These are phyloP conservation scores for Peromyscus californicus DNA, from an alignment of 2,113 vertebrate genomes.

Conservation along the genomic window DNA sequence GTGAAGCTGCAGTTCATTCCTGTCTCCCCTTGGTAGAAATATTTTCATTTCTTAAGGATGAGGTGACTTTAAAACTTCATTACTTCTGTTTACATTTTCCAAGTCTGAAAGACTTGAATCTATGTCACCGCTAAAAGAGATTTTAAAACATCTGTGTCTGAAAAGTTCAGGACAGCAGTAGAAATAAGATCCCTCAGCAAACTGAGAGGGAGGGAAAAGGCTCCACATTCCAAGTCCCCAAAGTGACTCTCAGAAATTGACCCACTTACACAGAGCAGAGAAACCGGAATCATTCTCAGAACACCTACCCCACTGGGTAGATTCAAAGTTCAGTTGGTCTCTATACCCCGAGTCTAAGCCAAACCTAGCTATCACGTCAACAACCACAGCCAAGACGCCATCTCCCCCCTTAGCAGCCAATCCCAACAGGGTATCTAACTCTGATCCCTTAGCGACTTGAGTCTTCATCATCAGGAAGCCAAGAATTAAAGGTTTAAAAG, in stretches of 20 bases:
- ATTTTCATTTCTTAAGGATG: constrained; percentile 48
- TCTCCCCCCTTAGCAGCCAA: neutral
- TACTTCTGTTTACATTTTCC: constrained; percentile 14
- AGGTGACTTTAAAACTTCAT: neutral
- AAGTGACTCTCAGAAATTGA: neutral
- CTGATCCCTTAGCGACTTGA: neutral
- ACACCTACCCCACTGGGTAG: neutral
- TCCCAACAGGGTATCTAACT: neutral
- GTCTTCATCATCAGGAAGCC: neutral
- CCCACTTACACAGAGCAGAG: neutral
- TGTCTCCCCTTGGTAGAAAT: neutral
- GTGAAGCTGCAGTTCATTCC: neutral
- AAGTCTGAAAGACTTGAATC: constrained; percentile 15
- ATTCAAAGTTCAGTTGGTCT: neutral
- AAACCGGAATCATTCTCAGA: neutral
- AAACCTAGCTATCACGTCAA: neutral
- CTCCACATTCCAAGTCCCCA: neutral
- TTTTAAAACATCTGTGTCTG: neutral
- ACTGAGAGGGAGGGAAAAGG: neutral
- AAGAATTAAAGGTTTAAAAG: neutral
- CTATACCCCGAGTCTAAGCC: neutral
- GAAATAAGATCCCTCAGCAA: neutral
- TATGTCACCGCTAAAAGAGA: neutral
- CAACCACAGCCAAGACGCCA: rapidly evolving
- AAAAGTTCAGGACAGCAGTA: neutral